Base-by-base conservation (phyloP, 2,113 vertebrate species). In the Archocentrus centrarchus region DNA sequence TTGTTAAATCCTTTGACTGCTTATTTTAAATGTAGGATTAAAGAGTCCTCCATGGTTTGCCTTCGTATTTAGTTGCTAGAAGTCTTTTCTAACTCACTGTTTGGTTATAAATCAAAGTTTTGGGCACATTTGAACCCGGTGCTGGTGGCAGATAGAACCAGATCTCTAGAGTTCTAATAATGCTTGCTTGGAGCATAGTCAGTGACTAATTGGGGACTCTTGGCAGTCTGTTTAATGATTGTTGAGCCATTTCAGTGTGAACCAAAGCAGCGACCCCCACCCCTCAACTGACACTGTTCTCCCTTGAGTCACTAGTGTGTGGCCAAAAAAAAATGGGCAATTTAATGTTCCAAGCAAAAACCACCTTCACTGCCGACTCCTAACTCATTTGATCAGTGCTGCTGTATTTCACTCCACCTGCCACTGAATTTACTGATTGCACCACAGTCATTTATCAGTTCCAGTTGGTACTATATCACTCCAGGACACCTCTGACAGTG, bases 371-470 rank as follows among this genome's bases (percentile, higher is more conserved):
- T 77, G 44, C 50, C 53, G 64, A 59, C n/a, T 77, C 79, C 68
- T 15, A 32, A 50, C n/a, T 82, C 55, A 70, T 14, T 70, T 44
- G 59, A 61, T 80, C 79, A 20, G 24, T 11, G 37, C 73, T 87
- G 86, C 84, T 84, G 76, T 75, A 41, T 81, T 81, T 82, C 63
- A 35, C 39, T 76, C 76, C 81, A 64, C 22, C 60, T 66, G 62
- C 77, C 82, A 80, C 63, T 61, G 58, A 81, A 81, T 91, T 83
- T 75, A 81, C 82, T 68, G 82, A 87, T 62, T 73, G 62, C 68
- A 17, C 82, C 59, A 37, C 50, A 44, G 76, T 60, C 82, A 82
- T 92, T 88, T 47, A 84, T 88, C 85, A 88, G 61, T 37, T 73
- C 5, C 58, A 87, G 63, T n/a, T 59, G 17, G 63, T 83, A 22